A percentile compares a stretch with the other conserved stretches of the same genome.
phyloP scores from a whole-genome alignment of 2,113 vertebrate genomes.

The Larimichthys crocea region DNA sequence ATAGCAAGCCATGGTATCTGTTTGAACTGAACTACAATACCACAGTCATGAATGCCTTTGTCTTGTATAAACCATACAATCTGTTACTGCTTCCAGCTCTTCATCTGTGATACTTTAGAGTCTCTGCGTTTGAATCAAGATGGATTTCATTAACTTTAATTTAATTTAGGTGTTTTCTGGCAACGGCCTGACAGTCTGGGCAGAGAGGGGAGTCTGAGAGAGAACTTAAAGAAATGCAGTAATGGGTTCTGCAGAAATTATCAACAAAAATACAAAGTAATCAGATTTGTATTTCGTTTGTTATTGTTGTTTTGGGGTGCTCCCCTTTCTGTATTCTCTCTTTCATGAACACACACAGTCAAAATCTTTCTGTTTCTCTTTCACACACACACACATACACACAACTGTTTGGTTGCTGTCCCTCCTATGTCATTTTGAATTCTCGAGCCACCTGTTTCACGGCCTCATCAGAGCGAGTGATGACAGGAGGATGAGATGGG shows the following conservation, averaged over 20 bases:
- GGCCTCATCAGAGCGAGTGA: constrained; percentile 72
- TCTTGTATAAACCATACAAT: constrained; percentile 31
- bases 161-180: constrained; percentile 48
- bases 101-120: constrained; percentile 45
- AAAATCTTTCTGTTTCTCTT: constrained; percentile 16
- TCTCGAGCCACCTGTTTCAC: constrained; percentile 76
- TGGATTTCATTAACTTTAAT: constrained; percentile 61
- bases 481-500: constrained; percentile 77
- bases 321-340: constrained; percentile 36
- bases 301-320: constrained; percentile 40
- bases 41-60: constrained; percentile 31
- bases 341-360: constrained; percentile 23
- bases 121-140: constrained; percentile 34
- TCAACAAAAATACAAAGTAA: constrained; percentile 24
- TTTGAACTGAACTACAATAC: constrained; percentile 29
- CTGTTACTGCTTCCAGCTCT: constrained; percentile 42
- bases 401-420: constrained; percentile 60
- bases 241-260: constrained; percentile 1
- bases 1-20: constrained; percentile 19
- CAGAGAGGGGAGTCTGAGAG: constrained; percentile 8
- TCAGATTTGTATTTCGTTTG: constrained; percentile 23
- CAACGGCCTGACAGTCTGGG: constrained; percentile 16
- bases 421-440: constrained; percentile 72
- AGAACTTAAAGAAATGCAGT: constrained; percentile 17
- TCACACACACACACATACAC: background rate